Evolutionary conservation across 2,113 vertebrate genomes (phyloP).

Genomic region (Salvelinus namaycush): DNA sequence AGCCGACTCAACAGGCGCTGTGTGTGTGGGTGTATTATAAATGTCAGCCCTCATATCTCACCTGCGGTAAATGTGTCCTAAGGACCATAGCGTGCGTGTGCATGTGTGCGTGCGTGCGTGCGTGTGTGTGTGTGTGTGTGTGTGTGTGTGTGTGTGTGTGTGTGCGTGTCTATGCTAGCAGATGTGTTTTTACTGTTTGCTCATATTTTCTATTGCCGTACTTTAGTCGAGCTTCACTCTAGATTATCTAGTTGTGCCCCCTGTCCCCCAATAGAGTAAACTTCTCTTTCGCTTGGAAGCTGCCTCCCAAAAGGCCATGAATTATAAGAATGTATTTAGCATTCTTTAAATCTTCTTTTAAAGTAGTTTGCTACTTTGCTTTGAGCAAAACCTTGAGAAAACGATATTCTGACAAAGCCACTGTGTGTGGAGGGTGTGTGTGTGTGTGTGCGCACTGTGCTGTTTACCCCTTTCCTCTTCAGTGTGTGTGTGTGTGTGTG

Average conservation of each 20-base stretch:
- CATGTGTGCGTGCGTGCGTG: not conserved
- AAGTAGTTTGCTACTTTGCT: constrained; percentile 36
- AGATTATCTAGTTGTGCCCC: not conserved
- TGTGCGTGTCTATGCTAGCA: not conserved
- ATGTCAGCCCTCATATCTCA: not conserved
- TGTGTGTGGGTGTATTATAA: not conserved
- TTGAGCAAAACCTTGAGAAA: constrained; percentile 39
- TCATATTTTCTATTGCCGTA: not conserved
- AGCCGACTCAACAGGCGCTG: not conserved
- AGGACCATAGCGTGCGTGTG: not conserved
- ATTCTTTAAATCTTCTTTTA: constrained; percentile 39
- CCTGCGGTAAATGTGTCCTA: not conserved
- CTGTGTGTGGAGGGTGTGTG: constrained; percentile 6
- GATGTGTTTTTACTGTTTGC: not conserved
- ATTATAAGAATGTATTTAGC: constrained; percentile 27
- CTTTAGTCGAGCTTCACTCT: not conserved
- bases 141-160: not conserved
- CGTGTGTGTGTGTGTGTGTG: not conserved
- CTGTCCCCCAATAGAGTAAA: constrained; percentile 26
- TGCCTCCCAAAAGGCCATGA: constrained; percentile 51
- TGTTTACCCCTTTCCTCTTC: too few species aligned
- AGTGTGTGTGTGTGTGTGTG: not conserved
- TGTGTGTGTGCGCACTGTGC: not conserved
- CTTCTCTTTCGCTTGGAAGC: constrained; percentile 51
- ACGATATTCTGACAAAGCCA: constrained; percentile 18